Evolutionary conservation across 2,113 vertebrate genomes (phyloP), one percentile per base, ranked within the genome.

Genomic region (Sinocyclocheilus grahami): DNA sequence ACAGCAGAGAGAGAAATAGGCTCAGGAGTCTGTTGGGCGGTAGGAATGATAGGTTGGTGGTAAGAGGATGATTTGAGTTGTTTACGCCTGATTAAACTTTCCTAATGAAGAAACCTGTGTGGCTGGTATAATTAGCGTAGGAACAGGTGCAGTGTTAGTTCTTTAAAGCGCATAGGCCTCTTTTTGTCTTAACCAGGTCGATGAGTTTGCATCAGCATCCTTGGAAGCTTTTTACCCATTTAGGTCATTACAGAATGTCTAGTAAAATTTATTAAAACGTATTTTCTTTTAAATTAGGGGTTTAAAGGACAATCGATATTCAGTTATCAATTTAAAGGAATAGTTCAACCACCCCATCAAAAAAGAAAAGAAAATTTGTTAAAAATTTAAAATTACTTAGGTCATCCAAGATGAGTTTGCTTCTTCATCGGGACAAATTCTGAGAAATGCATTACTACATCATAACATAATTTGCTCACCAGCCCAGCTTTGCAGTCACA

Each of bases 81-180:
- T 60, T 75, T 79, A 58, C 8, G 3, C 7, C 48, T 30, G 75
- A 74, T 77, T n/a, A 67, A 82, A 77, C 78, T 84, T 51, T 48
- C 20, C n/a, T 79, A 2, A 24, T 82, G 51, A 88, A 82, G 0
- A 11, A 16, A 42, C 3, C 71, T 60, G 58, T 69, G 33, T 81
- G 48, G 20, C 33, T 53, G 14, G 46, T 67, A 46, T 82, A 69
- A 82, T 88, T 67, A 82, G 16, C 8, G 33, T 58, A 42, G 37
- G 16, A 69, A 48, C 24, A 83, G 46, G n/a, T 81, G 60, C 22
- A 37, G 77, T 33, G 51, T 30, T 37, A 20, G 13, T 20, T 33
- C 27, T 55, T 12, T 18, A 27, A 14, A 24, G 55, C n/a, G 78
- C 72, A 77, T 14, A 51, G 7, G 46, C 24, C 13, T 33, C 46